phyloP scores from a whole-genome alignment of 92 coral and sea anemone genomes.

The Paramuricea clavata region DNA sequence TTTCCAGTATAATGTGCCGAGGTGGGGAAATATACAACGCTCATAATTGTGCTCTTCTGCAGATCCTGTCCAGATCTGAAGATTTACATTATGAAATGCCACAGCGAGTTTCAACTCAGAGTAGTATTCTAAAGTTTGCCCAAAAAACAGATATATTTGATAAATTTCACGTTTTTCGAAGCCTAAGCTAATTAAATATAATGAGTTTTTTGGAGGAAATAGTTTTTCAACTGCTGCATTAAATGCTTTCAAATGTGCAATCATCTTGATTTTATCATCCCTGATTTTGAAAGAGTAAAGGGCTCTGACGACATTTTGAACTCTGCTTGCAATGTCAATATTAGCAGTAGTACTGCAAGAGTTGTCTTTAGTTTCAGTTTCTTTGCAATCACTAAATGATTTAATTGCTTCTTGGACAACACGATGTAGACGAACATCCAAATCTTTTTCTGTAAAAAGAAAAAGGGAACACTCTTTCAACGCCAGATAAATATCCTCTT shows the following conservation, averaged over 20 bases:
- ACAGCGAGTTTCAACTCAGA: not conserved
- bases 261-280: not conserved
- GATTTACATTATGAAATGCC: not conserved
- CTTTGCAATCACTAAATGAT: not conserved
- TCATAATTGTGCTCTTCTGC: not conserved
- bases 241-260: conserved; percentile 1
- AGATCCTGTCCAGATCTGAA: not conserved
- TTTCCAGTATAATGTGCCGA: conserved; percentile 14
- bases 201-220: not conserved
- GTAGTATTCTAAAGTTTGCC: not conserved
- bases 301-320: not conserved
- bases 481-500: not conserved
- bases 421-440: no score
- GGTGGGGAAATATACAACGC: not conserved
- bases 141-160: no score
- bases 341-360: not conserved
- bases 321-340: not conserved
- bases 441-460: not conserved
- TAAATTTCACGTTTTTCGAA: not conserved
- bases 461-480: conserved; percentile 19
- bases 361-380: not conserved
- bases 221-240: not conserved
- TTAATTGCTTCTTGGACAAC: no score
- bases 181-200: not conserved
- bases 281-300: not conserved